Percentiles rank a stretch among this genome's conserved stretches.
Evolutionary conservation across 1,140 invertebrate genomes (phyloP).

Genomic region (Leptoteleia sp.): DNA sequence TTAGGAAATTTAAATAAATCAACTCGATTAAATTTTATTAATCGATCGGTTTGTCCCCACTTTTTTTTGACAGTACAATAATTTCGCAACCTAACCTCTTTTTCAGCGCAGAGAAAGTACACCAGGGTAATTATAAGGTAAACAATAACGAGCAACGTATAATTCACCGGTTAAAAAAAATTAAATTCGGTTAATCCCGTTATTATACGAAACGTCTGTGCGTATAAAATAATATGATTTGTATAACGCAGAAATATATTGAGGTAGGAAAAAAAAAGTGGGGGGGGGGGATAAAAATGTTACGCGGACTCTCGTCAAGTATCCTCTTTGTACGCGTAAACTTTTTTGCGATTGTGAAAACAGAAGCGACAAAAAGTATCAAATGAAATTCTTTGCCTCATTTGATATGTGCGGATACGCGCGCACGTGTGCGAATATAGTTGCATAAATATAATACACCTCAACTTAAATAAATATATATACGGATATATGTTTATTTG

Average conservation of each 20-base stretch:
- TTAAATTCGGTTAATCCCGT: constrained; percentile 62
- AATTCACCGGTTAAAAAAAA: too few relatives aligned
- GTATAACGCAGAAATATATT: constrained; percentile 10
- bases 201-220: constrained; percentile 24
- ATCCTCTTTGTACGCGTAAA: constrained; percentile 48
- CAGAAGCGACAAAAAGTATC: constrained; percentile 61
- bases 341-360: constrained; percentile 58
- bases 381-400: constrained; percentile 60
- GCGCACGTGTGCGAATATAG: too few relatives aligned
- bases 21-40: too few relatives aligned
- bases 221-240: constrained; percentile 29
- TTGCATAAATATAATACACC: too few relatives aligned
- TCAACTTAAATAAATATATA: constrained; percentile 53
- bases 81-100: too few relatives aligned
- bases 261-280: constrained; percentile 6
- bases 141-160: too few relatives aligned
- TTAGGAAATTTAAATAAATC: too few relatives aligned
- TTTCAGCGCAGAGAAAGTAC: too few relatives aligned
- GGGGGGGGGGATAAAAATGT: constrained; percentile 14
- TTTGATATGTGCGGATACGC: constrained; percentile 35
- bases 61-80: too few relatives aligned
- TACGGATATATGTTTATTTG: constrained; percentile 56
- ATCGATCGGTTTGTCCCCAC: too few relatives aligned
- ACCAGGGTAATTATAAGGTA: too few relatives aligned
- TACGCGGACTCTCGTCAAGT: constrained; percentile 43